phyloP scores from a whole-genome alignment of 2,113 vertebrate genomes.

The Antennarius striatus region DNA sequence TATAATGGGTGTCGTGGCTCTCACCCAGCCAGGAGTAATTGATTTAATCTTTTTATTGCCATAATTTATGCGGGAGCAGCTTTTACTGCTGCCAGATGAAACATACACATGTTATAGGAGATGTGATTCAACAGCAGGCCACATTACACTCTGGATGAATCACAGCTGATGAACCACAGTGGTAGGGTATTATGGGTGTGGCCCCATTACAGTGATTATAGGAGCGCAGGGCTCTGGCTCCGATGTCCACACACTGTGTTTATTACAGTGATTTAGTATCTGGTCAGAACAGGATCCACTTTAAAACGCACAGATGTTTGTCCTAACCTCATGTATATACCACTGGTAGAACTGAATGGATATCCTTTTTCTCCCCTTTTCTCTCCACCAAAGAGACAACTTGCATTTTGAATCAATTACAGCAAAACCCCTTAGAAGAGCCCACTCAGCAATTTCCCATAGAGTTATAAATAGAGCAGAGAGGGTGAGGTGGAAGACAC shows the following conservation, averaged over 20 bases:
- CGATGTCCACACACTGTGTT: constrained; percentile 32
- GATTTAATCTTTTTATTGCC: constrained; percentile 43
- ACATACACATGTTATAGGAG: constrained; percentile 36
- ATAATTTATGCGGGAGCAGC: constrained; percentile 39
- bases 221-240: constrained; percentile 34
- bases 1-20: constrained; percentile 41
- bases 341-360: constrained; percentile 38
- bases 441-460: constrained; percentile 76
- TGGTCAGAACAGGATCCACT: constrained; percentile 31
- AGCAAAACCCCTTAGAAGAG: constrained; percentile 69
- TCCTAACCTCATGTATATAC: constrained; percentile 22
- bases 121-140: constrained; percentile 32
- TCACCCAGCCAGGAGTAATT: constrained; percentile 30
- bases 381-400: constrained; percentile 71
- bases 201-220: constrained; percentile 38
- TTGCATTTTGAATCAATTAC: constrained; percentile 78
- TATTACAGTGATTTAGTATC: constrained; percentile 35
- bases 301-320: constrained; percentile 31
- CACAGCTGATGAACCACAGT: constrained; percentile 33
- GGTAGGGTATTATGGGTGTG: constrained; percentile 50
- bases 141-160: constrained; percentile 43
- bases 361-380: constrained; percentile 59
- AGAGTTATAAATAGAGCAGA: constrained; percentile 76
- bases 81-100: constrained; percentile 55
- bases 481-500: constrained; percentile 47